Percentiles rank a stretch among this genome's conserved stretches.
Conservation (phyloP, 2,113 vertebrate species). For the Genyomyrus donnyi region DNA sequence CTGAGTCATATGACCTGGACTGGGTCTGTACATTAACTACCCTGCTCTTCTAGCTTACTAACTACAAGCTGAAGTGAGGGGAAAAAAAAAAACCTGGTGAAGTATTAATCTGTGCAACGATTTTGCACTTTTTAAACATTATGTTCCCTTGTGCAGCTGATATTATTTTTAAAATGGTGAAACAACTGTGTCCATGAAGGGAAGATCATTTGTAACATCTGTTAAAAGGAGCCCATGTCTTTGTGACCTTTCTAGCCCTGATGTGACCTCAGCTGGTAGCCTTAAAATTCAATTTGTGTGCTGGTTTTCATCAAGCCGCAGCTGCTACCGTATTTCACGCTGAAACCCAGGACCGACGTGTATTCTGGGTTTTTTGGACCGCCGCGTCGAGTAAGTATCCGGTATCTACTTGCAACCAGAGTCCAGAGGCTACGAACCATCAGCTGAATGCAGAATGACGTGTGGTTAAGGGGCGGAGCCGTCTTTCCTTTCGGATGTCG, state of each 20-base stretch:
- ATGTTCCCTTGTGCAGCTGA: not conserved
- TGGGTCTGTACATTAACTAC: conserved; percentile 34
- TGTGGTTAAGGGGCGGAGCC: not conserved
- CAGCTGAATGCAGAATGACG: not conserved
- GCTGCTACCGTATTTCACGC: not conserved
- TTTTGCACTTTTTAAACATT: not conserved
- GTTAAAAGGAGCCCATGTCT: not conserved
- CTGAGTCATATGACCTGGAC: not conserved
- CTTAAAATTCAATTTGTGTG: not conserved
- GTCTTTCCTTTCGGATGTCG: not conserved
- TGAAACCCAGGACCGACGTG: not conserved
- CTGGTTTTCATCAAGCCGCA: not conserved
- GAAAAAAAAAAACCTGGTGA: not conserved
- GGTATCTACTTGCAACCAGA: not conserved
- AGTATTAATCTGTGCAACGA: not conserved
- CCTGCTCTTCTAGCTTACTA: not conserved
- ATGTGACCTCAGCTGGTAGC: not conserved
- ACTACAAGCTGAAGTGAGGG: not conserved
- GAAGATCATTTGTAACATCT: not conserved
- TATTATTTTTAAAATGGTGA: not conserved
- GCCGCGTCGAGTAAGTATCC: not conserved
- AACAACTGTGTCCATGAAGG: not conserved
- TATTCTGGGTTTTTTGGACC: not conserved
- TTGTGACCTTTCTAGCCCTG: not conserved
- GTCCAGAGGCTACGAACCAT: not conserved